Evolutionary conservation across 2,797 vertebrate species (phyloP).

Genomic region (Parauchenoglanis punctatus): DNA sequence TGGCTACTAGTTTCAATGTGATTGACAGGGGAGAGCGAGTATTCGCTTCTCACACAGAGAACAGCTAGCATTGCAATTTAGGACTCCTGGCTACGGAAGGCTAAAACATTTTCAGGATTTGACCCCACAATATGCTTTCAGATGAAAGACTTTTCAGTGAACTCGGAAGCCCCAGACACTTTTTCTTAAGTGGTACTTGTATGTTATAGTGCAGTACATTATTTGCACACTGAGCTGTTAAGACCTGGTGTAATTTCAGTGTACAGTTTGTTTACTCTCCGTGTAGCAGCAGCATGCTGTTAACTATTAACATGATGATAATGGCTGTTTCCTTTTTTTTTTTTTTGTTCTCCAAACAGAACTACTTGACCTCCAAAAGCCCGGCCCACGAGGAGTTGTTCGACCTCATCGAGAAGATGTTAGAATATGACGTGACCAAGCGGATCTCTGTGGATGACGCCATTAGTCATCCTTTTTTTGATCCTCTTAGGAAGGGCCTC

Average conservation of each 20-base stretch:
- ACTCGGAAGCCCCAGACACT: background rate
- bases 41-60: background rate
- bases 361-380: constrained; percentile 80
- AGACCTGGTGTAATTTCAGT: background rate
- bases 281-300: background rate
- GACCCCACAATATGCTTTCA: background rate
- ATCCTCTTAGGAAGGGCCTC: constrained; percentile 61
- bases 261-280: background rate
- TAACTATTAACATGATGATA: background rate
- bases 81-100: background rate
- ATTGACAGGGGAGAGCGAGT: background rate
- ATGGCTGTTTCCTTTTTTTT: background rate
- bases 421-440: constrained; percentile 83
- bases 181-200: too few relatives aligned
- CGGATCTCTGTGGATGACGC: constrained; percentile 83
- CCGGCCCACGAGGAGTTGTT: constrained; percentile 82
- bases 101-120: background rate
- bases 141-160: too few relatives aligned
- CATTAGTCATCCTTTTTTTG: constrained; percentile 83
- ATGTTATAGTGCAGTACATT: background rate
- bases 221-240: background rate
- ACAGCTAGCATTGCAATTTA: background rate
- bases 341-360: constrained; percentile 62
- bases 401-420: constrained; percentile 85
- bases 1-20: background rate